A percentile compares a stretch with the other conserved stretches of the same genome.
Conservation (phyloP, 2,797 vertebrate genomes). For the Setipinna tenuifilis region DNA sequence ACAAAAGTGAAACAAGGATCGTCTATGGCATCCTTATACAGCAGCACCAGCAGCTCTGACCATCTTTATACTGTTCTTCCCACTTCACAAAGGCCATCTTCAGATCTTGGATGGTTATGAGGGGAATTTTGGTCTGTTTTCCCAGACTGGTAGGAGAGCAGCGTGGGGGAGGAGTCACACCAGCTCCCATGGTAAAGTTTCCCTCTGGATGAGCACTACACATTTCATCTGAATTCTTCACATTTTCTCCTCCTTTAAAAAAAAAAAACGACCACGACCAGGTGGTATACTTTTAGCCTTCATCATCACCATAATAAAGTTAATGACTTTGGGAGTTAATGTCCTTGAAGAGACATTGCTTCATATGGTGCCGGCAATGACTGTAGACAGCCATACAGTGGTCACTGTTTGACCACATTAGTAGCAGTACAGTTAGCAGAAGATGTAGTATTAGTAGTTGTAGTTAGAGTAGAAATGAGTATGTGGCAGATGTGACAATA, state of each 20-base stretch:
- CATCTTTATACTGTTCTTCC: conserved; percentile 9
- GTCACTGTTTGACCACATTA: not conserved
- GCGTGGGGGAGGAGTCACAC: conserved; percentile 45
- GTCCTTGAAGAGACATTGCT: not conserved
- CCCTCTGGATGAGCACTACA: conserved; percentile 31
- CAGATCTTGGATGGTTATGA: conserved; percentile 35
- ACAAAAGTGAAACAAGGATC: not conserved
- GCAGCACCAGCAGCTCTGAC: not conserved
- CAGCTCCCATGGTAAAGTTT: conserved; percentile 16
- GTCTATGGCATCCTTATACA: not conserved
- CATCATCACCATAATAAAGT: not conserved
- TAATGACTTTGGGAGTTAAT: not conserved
- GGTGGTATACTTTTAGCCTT: conserved; percentile 7
- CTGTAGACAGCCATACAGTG: too few species aligned
- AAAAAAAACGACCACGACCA: not conserved
- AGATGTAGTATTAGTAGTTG: conserved; percentile 6
- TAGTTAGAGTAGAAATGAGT: not conserved
- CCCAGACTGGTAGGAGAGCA: conserved; percentile 52
- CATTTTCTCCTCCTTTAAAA: conserved; percentile 34
- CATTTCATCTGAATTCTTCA: conserved; percentile 38
- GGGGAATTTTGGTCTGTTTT: conserved; percentile 50
- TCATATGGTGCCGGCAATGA: not conserved
- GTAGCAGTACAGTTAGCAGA: not conserved
- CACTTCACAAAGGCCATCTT: conserved; percentile 20
- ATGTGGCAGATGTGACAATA: not conserved